These are phyloP conservation scores for Mesorhabditis belari DNA, from an alignment of 2,888 invertebrate species.

Conservation along the genomic window DNA sequence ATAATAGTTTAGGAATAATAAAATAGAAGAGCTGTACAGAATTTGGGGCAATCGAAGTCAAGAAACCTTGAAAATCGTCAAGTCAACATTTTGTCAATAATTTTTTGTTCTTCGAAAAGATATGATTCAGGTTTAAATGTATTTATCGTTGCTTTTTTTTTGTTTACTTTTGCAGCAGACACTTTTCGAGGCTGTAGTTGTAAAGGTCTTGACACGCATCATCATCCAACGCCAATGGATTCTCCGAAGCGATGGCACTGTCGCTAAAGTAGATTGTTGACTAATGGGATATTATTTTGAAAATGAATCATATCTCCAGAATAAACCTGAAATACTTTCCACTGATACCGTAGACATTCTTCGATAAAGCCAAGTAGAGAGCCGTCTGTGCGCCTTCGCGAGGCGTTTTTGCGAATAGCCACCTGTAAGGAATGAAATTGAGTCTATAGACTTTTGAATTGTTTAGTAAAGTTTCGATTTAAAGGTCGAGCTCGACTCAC, in stretches of 20 bases:
- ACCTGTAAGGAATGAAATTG: conserved; percentile 22
- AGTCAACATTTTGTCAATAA: too few species aligned
- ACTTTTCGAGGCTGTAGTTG: conserved; percentile 43
- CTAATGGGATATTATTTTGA: too few species aligned
- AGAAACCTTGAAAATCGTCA: too few species aligned
- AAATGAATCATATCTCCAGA: too few species aligned
- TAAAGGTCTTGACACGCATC: conserved; percentile 44
- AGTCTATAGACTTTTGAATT: not conserved
- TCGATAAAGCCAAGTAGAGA: conserved; percentile 70
- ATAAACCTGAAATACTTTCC: conserved; percentile 68
- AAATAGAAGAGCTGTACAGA: too few species aligned
- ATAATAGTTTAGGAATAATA: too few species aligned
- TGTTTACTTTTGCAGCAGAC: too few species aligned
- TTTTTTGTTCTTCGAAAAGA: too few species aligned
- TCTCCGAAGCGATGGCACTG: conserved; percentile 28
- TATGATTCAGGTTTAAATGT: too few species aligned
- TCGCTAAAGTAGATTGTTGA: too few species aligned
- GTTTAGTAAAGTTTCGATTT: not conserved
- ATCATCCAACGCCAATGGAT: conserved; percentile 34
- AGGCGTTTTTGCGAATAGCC: conserved; percentile 63
- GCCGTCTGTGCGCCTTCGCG: conserved; percentile 74
- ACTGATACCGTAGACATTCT: conserved; percentile 68
- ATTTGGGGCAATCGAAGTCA: too few species aligned
- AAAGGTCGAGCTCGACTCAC: conserved; percentile 3
- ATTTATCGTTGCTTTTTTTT: too few species aligned